phyloP scores from a whole-genome alignment of 2,888 invertebrate genomes.

The Eupithecia exiguata region DNA sequence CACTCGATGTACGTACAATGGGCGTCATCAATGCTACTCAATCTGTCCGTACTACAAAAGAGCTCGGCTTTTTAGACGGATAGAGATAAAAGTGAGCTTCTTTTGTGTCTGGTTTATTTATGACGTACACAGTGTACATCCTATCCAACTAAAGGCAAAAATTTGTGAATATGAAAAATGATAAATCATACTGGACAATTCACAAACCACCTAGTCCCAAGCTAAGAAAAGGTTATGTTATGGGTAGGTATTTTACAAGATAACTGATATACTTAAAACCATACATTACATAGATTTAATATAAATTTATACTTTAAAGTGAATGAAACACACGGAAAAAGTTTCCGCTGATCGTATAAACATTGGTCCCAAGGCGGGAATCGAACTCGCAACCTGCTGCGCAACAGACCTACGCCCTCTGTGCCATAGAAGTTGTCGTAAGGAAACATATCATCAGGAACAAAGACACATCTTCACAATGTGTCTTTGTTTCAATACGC shows the following conservation, averaged over 20 bases:
- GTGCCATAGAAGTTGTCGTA: background rate
- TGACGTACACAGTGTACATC: constrained; percentile 2
- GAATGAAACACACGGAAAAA: background rate
- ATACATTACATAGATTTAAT: too few species aligned
- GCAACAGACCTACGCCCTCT: background rate
- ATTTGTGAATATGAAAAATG: background rate
- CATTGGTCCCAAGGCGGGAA: background rate
- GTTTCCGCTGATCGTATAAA: background rate
- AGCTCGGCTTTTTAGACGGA: constrained; percentile 28
- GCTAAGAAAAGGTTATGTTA: background rate
- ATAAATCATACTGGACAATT: background rate
- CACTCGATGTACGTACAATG: constrained; percentile 32
- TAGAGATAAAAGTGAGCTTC: constrained; percentile 31
- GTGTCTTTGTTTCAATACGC: too few species aligned
- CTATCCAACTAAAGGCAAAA: background rate
- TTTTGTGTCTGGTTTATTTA: constrained; percentile 30
- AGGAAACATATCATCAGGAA: too few species aligned
- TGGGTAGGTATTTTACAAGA: background rate
- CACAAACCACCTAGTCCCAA: background rate
- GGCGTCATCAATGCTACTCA: constrained; percentile 36
- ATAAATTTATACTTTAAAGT: too few species aligned
- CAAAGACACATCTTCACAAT: too few species aligned
- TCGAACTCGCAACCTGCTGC: background rate
- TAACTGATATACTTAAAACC: background rate
- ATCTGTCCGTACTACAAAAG: constrained; percentile 39